Percentiles rank a stretch among this genome's conserved stretches.
phyloP scores from a whole-genome alignment of 1,140 invertebrate genomes.

The Zaprionus tsacasi region DNA sequence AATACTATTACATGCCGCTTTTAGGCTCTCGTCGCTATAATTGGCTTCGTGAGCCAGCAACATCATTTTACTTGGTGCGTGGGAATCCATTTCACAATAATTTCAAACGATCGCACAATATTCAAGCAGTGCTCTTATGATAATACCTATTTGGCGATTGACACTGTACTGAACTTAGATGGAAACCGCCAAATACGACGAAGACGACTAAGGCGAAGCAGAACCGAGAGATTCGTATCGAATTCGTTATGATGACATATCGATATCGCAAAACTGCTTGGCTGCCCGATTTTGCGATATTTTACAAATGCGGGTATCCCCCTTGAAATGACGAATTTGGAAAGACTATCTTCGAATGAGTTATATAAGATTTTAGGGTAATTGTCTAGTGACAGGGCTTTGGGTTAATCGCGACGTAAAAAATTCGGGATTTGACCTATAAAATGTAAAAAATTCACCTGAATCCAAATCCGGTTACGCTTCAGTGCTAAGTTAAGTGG shows the following conservation, averaged over 20 bases:
- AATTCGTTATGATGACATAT: neutral
- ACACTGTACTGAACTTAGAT: neutral
- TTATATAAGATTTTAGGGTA: too few species aligned
- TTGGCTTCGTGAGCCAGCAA: neutral
- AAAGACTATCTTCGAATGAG: too few species aligned
- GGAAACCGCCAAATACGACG: neutral
- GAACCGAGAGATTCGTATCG: neutral
- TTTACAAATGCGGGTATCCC: neutral
- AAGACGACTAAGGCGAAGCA: neutral
- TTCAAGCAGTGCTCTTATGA: neutral
- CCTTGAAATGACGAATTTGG: neutral
- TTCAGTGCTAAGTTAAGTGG: too few species aligned
- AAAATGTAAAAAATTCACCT: too few species aligned
- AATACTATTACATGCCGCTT: neutral
- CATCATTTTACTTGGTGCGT: neutral
- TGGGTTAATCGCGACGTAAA: too few species aligned
- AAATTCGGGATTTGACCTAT: too few species aligned
- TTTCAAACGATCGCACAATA: neutral
- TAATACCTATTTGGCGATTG: neutral
- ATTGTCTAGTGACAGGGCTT: too few species aligned
- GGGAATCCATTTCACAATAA: neutral
- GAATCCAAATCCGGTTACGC: too few species aligned
- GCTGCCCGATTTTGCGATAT: neutral
- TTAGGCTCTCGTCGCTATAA: constrained; percentile 5
- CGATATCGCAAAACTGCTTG: neutral